These are phyloP conservation scores for Athetis lepigone DNA, from an alignment of 2,888 invertebrate genomes.

Conservation along the genomic window DNA sequence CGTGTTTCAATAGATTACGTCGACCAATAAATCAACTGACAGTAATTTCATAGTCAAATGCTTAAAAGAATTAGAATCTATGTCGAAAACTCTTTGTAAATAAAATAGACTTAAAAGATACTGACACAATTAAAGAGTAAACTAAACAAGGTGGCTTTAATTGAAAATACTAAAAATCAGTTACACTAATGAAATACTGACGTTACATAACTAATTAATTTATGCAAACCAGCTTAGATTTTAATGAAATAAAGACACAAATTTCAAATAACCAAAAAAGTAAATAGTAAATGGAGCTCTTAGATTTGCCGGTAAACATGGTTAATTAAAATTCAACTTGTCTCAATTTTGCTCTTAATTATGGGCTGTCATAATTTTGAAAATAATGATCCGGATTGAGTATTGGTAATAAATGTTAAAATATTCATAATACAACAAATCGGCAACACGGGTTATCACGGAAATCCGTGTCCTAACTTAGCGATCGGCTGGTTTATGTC, in stretches of 20 bases:
- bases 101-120: neutral
- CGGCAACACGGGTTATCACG: constrained; percentile 48
- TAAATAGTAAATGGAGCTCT: constrained; percentile 3
- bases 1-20: neutral
- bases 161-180: constrained; percentile 16
- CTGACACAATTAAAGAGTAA: constrained; percentile 1
- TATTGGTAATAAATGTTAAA: constrained; percentile 35
- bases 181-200: constrained; percentile 24
- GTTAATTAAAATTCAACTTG: neutral
- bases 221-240: constrained; percentile 31
- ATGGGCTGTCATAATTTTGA: constrained; percentile 10
- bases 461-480: constrained; percentile 64
- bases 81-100: neutral
- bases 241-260: constrained; percentile 22
- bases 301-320: constrained; percentile 15
- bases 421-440: constrained; percentile 56
- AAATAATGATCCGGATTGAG: constrained; percentile 21
- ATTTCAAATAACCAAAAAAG: constrained; percentile 15
- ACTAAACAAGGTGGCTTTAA: constrained; percentile 19
- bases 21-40: neutral
- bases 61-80: neutral
- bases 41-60: no score
- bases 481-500: constrained; percentile 48
- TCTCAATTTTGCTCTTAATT: constrained; percentile 5
- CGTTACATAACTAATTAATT: constrained; percentile 28